These are phyloP conservation scores for Corynorhinus townsendii DNA, from an alignment of 2,113 vertebrate species.

Conservation along the genomic window DNA sequence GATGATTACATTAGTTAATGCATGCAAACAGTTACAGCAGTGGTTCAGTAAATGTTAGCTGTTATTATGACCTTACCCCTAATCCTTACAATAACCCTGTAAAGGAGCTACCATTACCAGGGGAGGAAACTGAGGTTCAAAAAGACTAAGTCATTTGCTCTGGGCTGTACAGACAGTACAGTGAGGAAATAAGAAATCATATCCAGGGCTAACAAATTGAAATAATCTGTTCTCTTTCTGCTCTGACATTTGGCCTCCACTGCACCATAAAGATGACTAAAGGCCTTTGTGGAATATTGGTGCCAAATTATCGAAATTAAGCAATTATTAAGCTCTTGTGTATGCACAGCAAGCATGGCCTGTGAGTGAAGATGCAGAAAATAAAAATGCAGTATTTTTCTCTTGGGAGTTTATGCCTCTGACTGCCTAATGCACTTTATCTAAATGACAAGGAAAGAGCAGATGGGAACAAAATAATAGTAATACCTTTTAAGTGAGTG, in stretches of 20 bases:
- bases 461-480: not conserved
- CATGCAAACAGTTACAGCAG: not conserved
- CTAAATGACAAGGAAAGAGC: not conserved
- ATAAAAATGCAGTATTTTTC: not conserved
- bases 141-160: not conserved
- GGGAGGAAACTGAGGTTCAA: not conserved
- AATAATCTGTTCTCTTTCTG: not conserved
- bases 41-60: not conserved
- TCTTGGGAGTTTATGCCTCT: not conserved
- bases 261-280: not conserved
- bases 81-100: not conserved
- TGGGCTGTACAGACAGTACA: not conserved
- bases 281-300: not conserved
- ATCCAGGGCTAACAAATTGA: not conserved
- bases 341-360: not conserved
- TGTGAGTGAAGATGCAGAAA: not conserved
- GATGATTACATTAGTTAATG: not conserved
- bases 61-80: not conserved
- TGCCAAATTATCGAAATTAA: not conserved
- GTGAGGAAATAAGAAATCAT: not conserved
- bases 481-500: conserved; percentile 10
- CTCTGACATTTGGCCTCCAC: not conserved
- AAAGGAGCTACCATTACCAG: not conserved
- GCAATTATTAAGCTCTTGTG: not conserved
- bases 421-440: not conserved